Conservation (phyloP, 2,113 vertebrate genomes). For the Syngnathus scovelli region DNA sequence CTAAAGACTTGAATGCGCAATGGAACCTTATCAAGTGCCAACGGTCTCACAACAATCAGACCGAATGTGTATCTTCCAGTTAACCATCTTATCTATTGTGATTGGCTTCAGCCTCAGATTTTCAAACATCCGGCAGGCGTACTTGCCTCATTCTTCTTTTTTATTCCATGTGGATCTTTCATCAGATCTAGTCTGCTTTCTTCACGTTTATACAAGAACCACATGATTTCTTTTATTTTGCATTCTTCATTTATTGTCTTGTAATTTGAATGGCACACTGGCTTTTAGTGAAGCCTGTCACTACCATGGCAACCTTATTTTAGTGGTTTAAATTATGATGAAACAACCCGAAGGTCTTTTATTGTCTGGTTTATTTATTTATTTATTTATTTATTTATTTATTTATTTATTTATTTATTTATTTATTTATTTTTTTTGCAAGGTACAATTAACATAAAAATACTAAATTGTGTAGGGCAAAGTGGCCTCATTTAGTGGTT, state of each 20-base stretch:
- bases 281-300: neutral
- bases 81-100: neutral
- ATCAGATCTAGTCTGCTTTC: neutral
- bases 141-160: neutral
- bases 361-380: neutral
- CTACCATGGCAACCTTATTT: neutral
- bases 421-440: too few species aligned
- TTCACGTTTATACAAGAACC: neutral
- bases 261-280: too few species aligned
- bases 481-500: conserved; percentile 13
- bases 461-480: neutral
- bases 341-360: neutral
- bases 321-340: neutral
- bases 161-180: neutral
- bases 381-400: too few species aligned
- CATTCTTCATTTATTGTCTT: neutral
- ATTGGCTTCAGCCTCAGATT: neutral
- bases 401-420: too few species aligned
- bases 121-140: neutral
- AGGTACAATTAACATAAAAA: neutral
- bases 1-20: neutral
- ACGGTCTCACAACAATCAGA: neutral
- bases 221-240: neutral
- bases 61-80: neutral
- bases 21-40: neutral